Base-by-base conservation (phyloP, 2,113 vertebrate species). In the Empidonax traillii region DNA sequence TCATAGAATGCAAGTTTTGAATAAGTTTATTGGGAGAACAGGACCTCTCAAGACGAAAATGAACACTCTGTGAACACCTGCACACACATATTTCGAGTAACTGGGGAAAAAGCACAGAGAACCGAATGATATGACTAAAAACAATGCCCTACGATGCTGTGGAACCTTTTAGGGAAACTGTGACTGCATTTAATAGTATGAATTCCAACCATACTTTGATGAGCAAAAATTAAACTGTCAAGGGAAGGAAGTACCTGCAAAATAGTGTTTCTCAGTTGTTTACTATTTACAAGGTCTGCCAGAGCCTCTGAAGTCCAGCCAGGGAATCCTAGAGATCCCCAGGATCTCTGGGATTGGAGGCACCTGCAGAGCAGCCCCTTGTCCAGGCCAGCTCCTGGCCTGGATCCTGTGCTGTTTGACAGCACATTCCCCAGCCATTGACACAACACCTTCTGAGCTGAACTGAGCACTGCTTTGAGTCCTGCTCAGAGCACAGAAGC, bases 41-140 rank as follows among this genome's bases (percentile, higher is more conserved):
- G 63, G 41, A 88, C 33, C 51, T 93, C 95, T 90, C 68, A 90
- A 75, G 68, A 90, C 12, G 9, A 86, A 93, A 93, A 84, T 23
- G 41, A 90, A 82, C 22, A 74, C 79, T 94, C 61, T 71, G 39
- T 59, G 63, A 96, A 94, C 68, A 69, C 92, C 80, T 90, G 44
- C 47, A 86, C 18, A 62, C 8, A 62, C 17, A 35, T 75, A 75
- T 56, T 92, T 86, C 68, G 79, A 84, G 15, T 81, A 78, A 63
- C 3, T 68, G 44, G 11, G 53, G 23, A 25, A 80, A 90, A 92
- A 1, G 1, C 39, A 75, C 15, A 56, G 71, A 37, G 15, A 92
- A 56, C 41, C 82, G 56, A 86, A 81, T 23, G 13, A 52, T 52
- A 78, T 11, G 24, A 67, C 43, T 77, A 44, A 90, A 95, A 93